A percentile compares a stretch with the other conserved stretches of the same genome.
phyloP scores from a whole-genome alignment of 2,888 invertebrate genomes.

The Teleiodes luculella region DNA sequence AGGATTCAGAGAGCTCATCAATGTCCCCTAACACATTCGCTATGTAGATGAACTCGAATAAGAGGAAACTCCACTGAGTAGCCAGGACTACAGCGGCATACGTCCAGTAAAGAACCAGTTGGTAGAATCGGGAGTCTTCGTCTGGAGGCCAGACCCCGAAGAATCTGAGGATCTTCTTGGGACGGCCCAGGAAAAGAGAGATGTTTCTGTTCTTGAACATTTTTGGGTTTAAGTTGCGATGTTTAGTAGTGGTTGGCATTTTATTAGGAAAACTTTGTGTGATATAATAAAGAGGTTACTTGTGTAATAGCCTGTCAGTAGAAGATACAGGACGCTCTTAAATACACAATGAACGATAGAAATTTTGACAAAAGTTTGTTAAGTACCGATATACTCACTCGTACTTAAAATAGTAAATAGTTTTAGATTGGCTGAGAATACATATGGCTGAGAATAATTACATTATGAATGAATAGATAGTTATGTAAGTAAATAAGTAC shows the following conservation, averaged over 20 bases:
- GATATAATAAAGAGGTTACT: no score
- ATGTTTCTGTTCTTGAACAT: constrained; percentile 38
- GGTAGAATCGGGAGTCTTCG: constrained; percentile 21
- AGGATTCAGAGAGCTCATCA: constrained; percentile 56
- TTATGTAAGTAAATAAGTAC: no score
- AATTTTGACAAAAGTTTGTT: no score
- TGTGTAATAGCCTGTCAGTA: no score
- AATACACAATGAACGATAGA: no score
- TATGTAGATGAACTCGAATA: constrained; percentile 60
- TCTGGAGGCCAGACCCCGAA: constrained; percentile 55
- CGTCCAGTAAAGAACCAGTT: constrained; percentile 31
- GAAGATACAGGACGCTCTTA: no score
- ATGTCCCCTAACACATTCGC: constrained; percentile 57
- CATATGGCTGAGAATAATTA: no score
- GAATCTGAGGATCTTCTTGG: constrained; percentile 43
- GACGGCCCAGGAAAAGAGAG: constrained; percentile 42
- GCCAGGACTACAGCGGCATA: constrained; percentile 45
- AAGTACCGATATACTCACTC: no score
- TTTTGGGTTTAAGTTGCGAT: neutral
- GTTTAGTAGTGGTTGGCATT: neutral
- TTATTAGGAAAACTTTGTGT: no score
- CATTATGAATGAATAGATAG: no score
- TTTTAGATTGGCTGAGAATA: no score
- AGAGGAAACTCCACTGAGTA: constrained; percentile 51
- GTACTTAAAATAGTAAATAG: no score